A percentile compares a stretch with the other conserved stretches of the same genome.
Conservation (phyloP, 2,888 invertebrate species). For the Tachina fera region DNA sequence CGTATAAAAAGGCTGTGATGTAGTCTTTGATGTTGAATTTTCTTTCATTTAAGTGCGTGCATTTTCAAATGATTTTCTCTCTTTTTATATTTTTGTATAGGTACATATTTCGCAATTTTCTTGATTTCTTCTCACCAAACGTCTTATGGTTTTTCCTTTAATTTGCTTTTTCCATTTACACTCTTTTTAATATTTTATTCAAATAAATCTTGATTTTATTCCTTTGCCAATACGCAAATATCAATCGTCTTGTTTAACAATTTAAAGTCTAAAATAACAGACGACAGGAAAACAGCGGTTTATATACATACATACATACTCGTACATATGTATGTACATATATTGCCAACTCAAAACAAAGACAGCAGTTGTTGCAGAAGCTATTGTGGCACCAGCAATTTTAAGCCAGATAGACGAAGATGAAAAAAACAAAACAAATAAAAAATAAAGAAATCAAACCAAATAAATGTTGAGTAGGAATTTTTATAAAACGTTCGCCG, state of each 20-base stretch:
- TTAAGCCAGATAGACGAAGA: background rate
- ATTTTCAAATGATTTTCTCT: background rate
- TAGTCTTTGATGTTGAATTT: no score
- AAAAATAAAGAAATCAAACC: background rate
- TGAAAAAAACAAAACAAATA: background rate
- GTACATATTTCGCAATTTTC: constrained; percentile 12
- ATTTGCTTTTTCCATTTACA: constrained; percentile 39
- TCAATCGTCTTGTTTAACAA: constrained; percentile 21
- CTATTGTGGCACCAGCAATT: background rate
- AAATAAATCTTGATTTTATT: constrained; percentile 1
- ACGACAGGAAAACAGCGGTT: constrained; percentile 1
- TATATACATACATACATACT: background rate
- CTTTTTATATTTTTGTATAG: background rate
- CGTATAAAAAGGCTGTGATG: no score
- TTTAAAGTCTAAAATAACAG: constrained; percentile 36
- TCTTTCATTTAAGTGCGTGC: no score
- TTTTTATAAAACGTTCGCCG: constrained; percentile 38
- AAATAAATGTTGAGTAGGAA: constrained; percentile 22
- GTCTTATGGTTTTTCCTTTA: constrained; percentile 26
- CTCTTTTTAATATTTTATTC: constrained; percentile 8
- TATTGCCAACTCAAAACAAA: constrained; percentile 31
- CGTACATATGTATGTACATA: no score
- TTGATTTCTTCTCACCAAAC: background rate
- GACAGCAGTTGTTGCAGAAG: background rate
- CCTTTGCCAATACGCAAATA: background rate